A percentile compares a stretch with the other conserved stretches of the same genome.
Conservation (phyloP, 2,888 invertebrate species). For the Diplolepis rosae region DNA sequence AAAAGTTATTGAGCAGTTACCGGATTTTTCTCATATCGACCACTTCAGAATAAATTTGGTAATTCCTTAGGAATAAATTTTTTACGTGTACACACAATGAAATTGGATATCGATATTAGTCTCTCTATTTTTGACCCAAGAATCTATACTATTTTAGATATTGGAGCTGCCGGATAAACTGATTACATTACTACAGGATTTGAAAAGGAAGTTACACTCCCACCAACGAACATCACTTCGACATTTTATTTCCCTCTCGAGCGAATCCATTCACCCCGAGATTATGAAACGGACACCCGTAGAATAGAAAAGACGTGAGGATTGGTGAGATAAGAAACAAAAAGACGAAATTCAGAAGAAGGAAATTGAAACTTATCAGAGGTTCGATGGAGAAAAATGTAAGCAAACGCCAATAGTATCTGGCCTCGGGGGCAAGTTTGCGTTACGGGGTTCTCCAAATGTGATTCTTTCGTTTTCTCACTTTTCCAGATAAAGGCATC, state of each 20-base stretch:
- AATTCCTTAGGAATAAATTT: no score
- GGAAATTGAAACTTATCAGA: constrained; percentile 43
- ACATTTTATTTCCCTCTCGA: constrained; percentile 4
- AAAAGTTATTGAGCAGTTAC: no score
- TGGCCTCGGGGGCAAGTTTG: constrained; percentile 42
- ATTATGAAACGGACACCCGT: constrained; percentile 21
- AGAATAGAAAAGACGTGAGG: constrained; percentile 21
- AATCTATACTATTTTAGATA: neutral
- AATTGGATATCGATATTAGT: neutral
- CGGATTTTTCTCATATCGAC: no score
- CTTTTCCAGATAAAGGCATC: constrained; percentile 36
- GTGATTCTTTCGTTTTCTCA: constrained; percentile 46
- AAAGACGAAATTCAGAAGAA: constrained; percentile 31
- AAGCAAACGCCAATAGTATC: constrained; percentile 55
- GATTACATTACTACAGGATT: constrained; percentile 11
- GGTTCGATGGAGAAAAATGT: constrained; percentile 43
- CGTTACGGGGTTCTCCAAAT: constrained; percentile 43
- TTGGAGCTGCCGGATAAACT: neutral
- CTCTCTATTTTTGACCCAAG: neutral
- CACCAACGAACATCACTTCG: constrained; percentile 25
- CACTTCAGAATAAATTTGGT: no score
- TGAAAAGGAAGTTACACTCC: constrained; percentile 13
- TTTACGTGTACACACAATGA: no score
- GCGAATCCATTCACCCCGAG: constrained; percentile 23
- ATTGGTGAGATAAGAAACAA: constrained; percentile 10